Conservation (phyloP, 64 coral and sea anemone genomes). For the Montipora efflorescens region DNA sequence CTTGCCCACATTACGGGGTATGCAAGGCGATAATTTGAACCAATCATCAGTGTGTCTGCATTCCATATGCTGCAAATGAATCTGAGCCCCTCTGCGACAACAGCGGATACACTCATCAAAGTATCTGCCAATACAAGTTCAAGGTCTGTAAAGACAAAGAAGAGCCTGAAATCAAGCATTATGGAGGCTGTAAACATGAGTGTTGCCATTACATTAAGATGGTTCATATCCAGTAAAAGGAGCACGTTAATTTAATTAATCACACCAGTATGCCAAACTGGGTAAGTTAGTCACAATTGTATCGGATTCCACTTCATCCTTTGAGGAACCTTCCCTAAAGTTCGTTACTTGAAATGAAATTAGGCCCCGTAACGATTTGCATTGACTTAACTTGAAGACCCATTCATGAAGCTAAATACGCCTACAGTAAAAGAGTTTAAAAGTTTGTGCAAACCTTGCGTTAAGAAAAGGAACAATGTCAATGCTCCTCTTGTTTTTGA, state of each 20-base stretch:
- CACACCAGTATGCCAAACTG: too few species aligned
- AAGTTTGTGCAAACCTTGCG: too few species aligned
- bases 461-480: background rate
- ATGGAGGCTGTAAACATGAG: slow-evolving; percentile 77
- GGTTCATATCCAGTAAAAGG: too few species aligned
- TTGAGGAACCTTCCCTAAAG: too few species aligned
- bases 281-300: too few species aligned
- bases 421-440: too few species aligned
- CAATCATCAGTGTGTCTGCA: slow-evolving; percentile 45
- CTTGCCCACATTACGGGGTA: slow-evolving; percentile 46
- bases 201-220: background rate
- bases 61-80: background rate
- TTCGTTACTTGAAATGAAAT: too few species aligned
- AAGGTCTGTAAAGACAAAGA: slow-evolving; percentile 38
- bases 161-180: slow-evolving; percentile 53
- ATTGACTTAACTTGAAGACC: too few species aligned
- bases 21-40: slow-evolving; percentile 45
- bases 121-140: slow-evolving; percentile 58
- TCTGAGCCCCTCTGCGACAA: slow-evolving; percentile 67
- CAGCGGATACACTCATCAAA: slow-evolving; percentile 54
- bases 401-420: too few species aligned
- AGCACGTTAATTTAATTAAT: too few species aligned
- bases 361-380: too few species aligned
- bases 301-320: too few species aligned
- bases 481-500: background rate